Evolutionary conservation across 2,888 invertebrate genomes (phyloP), one percentile per base, ranked within the genome.

Genomic region (Megalurothrips usitatus): DNA sequence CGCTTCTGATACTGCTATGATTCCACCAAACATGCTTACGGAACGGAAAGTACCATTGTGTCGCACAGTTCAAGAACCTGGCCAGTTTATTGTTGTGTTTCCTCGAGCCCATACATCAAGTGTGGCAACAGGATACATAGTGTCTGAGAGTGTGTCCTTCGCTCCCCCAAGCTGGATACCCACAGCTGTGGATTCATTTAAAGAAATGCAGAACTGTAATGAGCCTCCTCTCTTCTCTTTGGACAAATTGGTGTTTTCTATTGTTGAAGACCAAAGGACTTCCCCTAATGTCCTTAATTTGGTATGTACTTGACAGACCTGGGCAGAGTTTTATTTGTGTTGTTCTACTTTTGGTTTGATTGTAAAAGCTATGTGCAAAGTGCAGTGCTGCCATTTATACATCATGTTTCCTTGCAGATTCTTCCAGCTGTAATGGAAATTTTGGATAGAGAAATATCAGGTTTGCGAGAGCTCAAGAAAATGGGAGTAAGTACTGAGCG

Each of bases 141-240:
- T 96, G 0, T 95, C 96, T 0, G 98, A 98, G 86, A 96, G 96
- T 85, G 96, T 96, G 0, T 97, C 96, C 86, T 97, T 96, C 85
- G 97, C 96, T 0, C 92, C 94, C 11, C 89, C 91, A 1, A 90
- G 91, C 0, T 98, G 96, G 96, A 88, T 97, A 0, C 89, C 91
- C 80, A 89, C 90, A 4, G 93, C 95, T 0, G 90, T 92, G 84
- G 89, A 91, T 84, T 92, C 93, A 34, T 95, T 96, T 85, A 90
- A 92, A 87, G 93, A 94, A 85, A 90, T 96, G 82, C 91, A 92
- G 82, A 91, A 92, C 68, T 96, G 94, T 85, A 93, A 94, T 86
- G 97, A 97, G 87, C 96, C 96, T 12, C 94, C 96, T 0, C 94
- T 96, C 90, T 97, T 98, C 87, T 94, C 96, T 0, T 88, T 96